A percentile compares a stretch with the other conserved stretches of the same genome.
phyloP scores from a whole-genome alignment of 2,888 invertebrate genomes.

The Craniophora ligustri region DNA sequence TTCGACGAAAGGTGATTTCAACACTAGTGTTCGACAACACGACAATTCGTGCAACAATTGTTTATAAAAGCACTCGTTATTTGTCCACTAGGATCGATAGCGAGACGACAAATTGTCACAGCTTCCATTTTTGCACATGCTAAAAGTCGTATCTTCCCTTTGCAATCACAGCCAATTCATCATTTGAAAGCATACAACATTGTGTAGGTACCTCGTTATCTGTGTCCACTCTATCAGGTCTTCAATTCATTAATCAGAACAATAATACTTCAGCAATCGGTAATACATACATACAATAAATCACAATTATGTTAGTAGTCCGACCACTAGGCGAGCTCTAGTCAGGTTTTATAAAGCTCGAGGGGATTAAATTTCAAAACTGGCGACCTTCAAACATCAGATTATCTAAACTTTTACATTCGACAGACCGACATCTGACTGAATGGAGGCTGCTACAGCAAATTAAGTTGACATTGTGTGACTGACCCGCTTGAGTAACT shows the following conservation, averaged over 20 bases:
- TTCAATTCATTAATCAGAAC: constrained; percentile 9
- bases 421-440: constrained; percentile 64
- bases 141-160: constrained; percentile 13
- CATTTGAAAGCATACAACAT: constrained; percentile 1
- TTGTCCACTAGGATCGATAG: constrained; percentile 45
- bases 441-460: constrained; percentile 68
- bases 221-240: background rate
- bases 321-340: constrained; percentile 35
- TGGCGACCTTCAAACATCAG: constrained; percentile 76
- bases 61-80: constrained; percentile 54
- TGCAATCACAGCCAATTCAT: background rate
- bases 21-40: constrained; percentile 63
- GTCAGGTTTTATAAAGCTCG: constrained; percentile 70
- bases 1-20: constrained; percentile 69
- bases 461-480: constrained; percentile 73
- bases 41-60: constrained; percentile 61
- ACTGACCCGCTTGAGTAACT: constrained; percentile 65
- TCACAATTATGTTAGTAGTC: constrained; percentile 49
- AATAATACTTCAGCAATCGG: constrained; percentile 13
- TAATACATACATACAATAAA: constrained; percentile 47
- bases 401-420: constrained; percentile 82
- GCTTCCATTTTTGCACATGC: constrained; percentile 11
- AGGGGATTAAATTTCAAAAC: constrained; percentile 79
- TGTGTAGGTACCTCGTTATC: background rate
- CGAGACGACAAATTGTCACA: constrained; percentile 35